A percentile compares a stretch with the other conserved stretches of the same genome.
Evolutionary conservation across 2,888 invertebrate genomes (phyloP).

Genomic region (Peribatodes rhomboidaria): DNA sequence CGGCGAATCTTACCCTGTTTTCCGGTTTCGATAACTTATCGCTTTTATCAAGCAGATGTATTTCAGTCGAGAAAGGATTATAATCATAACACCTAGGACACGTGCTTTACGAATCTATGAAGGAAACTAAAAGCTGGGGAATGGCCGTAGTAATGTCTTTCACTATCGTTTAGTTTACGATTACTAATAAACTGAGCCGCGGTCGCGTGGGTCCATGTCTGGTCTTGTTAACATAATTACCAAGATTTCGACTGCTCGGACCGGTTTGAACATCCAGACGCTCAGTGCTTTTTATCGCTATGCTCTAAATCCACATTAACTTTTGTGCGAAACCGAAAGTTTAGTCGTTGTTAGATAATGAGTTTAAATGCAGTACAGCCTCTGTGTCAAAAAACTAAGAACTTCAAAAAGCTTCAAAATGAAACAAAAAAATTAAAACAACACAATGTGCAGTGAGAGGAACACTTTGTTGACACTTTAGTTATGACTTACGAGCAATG

Average conservation of each 20-base stretch:
- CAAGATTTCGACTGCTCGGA: conserved; percentile 69
- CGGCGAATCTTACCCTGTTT: conserved; percentile 76
- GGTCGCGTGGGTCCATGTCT: conserved; percentile 64
- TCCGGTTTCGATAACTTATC: conserved; percentile 79
- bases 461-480: conserved; percentile 70
- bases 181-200: conserved; percentile 56
- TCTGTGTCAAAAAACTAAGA: conserved; percentile 48
- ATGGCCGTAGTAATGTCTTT: conserved; percentile 63
- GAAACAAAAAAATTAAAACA: conserved; percentile 19
- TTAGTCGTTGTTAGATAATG: conserved; percentile 68
- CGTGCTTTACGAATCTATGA: conserved; percentile 57
- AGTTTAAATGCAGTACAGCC: conserved; percentile 56
- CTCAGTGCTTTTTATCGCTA: conserved; percentile 65
- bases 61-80: conserved; percentile 46
- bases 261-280: conserved; percentile 71
- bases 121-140: conserved; percentile 52
- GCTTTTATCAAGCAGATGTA: conserved; percentile 67
- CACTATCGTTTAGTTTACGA: conserved; percentile 71
- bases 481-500: conserved; percentile 64
- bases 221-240: conserved; percentile 80
- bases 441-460: conserved; percentile 31
- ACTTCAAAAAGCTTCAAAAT: conserved; percentile 31
- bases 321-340: conserved; percentile 86
- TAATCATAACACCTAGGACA: conserved; percentile 47
- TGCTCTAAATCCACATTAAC: conserved; percentile 72